Conservation (phyloP, 2,113 vertebrate species). For the Hipposideros armiger region DNA sequence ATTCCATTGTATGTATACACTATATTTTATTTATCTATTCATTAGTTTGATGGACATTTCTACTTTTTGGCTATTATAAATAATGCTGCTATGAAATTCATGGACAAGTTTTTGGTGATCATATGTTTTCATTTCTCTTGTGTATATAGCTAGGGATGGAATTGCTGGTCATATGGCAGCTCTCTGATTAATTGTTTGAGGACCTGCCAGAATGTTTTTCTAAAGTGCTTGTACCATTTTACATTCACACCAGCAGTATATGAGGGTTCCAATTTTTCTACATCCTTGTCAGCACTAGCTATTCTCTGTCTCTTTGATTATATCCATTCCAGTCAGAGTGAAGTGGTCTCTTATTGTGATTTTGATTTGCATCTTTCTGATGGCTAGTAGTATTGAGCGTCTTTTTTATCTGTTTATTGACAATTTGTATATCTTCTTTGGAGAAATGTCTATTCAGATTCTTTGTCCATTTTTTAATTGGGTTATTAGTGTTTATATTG, state of each 20-base stretch:
- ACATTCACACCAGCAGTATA: not conserved
- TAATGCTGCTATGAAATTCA: not conserved
- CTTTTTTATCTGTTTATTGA: not conserved
- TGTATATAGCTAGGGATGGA: not conserved
- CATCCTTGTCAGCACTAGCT: not conserved
- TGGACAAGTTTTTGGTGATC: not conserved
- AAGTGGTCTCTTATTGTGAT: not conserved
- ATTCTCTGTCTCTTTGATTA: not conserved
- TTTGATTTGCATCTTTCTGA: not conserved
- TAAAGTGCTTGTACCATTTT: not conserved
- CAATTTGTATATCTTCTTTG: not conserved
- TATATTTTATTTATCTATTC: not conserved
- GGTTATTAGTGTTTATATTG: not conserved
- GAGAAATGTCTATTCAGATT: not conserved
- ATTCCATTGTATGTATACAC: not conserved
- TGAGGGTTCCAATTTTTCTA: not conserved
- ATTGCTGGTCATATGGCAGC: not conserved
- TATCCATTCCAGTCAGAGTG: not conserved
- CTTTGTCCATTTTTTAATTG: not conserved
- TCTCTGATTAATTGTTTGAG: not conserved
- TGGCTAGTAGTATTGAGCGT: not conserved
- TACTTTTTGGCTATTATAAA: not conserved
- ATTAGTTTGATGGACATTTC: not conserved
- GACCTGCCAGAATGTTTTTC: not conserved
- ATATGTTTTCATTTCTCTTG: conserved; percentile 25